Conservation (phyloP, 2,888 invertebrate species). For the Heteromyza rotundicornis region DNA sequence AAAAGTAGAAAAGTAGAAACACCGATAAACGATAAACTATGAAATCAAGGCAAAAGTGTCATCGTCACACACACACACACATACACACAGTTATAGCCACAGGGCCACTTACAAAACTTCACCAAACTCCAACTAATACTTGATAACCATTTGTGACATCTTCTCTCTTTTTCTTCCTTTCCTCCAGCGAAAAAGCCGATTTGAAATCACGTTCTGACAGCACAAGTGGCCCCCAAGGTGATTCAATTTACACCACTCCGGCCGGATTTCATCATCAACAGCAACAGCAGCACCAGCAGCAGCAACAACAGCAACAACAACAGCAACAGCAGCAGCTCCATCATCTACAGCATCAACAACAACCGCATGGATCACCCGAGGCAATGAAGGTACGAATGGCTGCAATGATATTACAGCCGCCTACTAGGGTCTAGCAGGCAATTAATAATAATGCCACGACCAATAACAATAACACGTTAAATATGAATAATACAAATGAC, state of each 20-base stretch:
- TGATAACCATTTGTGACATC: no score
- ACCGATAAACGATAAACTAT: no score
- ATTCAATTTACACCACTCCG: constrained; percentile 75
- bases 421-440: constrained; percentile 76
- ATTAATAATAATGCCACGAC: constrained; percentile 50
- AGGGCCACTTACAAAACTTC: no score
- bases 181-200: constrained; percentile 62
- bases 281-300: constrained; percentile 52
- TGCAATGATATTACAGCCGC: constrained; percentile 87
- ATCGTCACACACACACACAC: no score
- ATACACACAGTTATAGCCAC: no score
- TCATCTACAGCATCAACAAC: constrained; percentile 35
- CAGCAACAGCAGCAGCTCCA: constrained; percentile 45
- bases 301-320: constrained; percentile 48
- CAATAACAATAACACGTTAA: constrained; percentile 30
- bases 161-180: constrained; percentile 17
- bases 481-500: constrained; percentile 12
- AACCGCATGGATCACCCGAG: constrained; percentile 69
- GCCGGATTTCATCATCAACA: constrained; percentile 62
- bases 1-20: no score
- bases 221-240: constrained; percentile 72
- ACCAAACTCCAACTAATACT: no score
- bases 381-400: constrained; percentile 90
- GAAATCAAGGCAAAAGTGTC: no score
- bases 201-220: constrained; percentile 63